Conservation (phyloP, 2,888 invertebrate species). For the Dinocampus coccinellae region DNA sequence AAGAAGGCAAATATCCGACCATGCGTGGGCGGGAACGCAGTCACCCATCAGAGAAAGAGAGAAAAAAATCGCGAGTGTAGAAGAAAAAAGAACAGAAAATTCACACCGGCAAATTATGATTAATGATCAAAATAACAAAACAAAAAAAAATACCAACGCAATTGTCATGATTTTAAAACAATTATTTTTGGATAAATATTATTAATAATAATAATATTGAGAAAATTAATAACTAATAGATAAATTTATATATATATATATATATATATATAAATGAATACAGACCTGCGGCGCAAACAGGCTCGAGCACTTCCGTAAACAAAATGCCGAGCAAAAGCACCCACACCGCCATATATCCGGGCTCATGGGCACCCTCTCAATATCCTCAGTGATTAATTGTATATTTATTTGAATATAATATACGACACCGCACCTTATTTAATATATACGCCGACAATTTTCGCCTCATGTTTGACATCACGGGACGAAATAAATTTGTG, state of each 20-base stretch:
- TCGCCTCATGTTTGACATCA: conserved; percentile 64
- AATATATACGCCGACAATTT: conserved; percentile 48
- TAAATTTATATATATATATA: not conserved
- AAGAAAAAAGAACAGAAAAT: not conserved
- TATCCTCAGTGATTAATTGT: conserved; percentile 57
- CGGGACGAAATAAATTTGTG: conserved; percentile 12
- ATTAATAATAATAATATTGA: not conserved
- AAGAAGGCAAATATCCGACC: conserved; percentile 5
- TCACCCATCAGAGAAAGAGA: not conserved
- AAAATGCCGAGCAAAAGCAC: conserved; percentile 68
- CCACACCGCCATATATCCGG: conserved; percentile 69
- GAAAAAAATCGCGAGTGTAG: not conserved
- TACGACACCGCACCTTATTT: conserved; percentile 55
- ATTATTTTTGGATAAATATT: no score
- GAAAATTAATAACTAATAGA: conserved; percentile 19
- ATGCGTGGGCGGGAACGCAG: conserved; percentile 18
- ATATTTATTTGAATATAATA: conserved; percentile 44
- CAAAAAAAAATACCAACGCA: not conserved
- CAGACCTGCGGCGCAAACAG: conserved; percentile 65
- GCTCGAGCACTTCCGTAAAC: conserved; percentile 68
- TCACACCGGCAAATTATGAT: not conserved
- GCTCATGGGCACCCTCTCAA: conserved; percentile 62
- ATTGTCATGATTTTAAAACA: no score
- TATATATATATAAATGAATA: conserved; percentile 29
- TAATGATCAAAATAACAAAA: not conserved